Base-by-base conservation (phyloP, 2,888 invertebrate species). In the Hydraecia micacea region DNA sequence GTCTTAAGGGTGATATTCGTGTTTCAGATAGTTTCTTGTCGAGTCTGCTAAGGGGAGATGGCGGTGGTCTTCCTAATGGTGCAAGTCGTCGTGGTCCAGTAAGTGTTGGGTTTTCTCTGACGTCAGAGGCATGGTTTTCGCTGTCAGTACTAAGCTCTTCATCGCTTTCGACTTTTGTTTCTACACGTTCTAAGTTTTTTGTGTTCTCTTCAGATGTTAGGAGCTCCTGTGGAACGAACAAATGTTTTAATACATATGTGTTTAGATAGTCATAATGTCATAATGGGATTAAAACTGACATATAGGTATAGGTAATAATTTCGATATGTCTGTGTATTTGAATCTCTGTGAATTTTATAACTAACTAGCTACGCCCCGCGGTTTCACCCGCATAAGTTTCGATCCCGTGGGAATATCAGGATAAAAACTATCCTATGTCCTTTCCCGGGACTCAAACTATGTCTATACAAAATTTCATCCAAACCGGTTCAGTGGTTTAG, bases 161-260 rank as follows among this genome's bases (percentile, higher is more conserved):
- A 75, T 96, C 96, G 84, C 97, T 95, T 92, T 97, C 97, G 79
- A 97, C 94, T 95, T 97, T 95, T 72, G 97, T 93, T 93, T 96
- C 93, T 85, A 97, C 93, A 79, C 97, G 92, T 92, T 96, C 92
- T 80, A 97, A 88, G 90, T 96, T 90, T 93, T 97, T 93, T 84
- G 96, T 93, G 93, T 97, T 94, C 91, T 97, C 94, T 93, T 96
- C 95, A 39, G 94, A 96, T 93, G 97, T 97, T 55, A 94, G 96
- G 3, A 97, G 93, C 86, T 97, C 97, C 95, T 96, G 79, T 68
- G n/a, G 49, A 0, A 25, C 18, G 11, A 66, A 66, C 49, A n/a
- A 32, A 11, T 8, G 2, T 46, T 58, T 21, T 15, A 28, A 28
- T 55, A 25, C 13, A 0, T 2, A 21, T 8, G 6, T 60, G 46